Base-by-base conservation (phyloP, 2,113 vertebrate genomes). In the Diadophis punctatus region DNA sequence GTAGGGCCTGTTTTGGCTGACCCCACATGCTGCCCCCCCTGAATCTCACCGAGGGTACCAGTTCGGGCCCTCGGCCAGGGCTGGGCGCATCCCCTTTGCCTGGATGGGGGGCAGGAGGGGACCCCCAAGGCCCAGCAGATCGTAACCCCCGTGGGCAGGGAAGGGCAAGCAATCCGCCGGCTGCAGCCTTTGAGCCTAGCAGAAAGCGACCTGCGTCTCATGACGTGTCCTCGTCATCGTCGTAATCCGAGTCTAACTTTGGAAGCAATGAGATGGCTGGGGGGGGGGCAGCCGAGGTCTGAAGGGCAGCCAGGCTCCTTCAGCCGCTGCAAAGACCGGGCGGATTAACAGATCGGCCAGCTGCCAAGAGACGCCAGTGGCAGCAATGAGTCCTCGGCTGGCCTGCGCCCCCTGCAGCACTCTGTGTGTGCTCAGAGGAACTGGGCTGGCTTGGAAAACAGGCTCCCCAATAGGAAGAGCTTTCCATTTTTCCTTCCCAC, bases 181-280 rank as follows among this genome's bases (percentile, higher is more conserved):
- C 52, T 60, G 90, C 93, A 90, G 94, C 87, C 89, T 93, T 96
- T 94, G 90, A 48, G 92, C 90, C 1, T 95, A 96, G 95, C 92
- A 91, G 96, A 94, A 95, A 95, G 94, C 95, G 96, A 96, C 96
- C 88, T 95, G 68, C 87, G 91, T 90, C 14, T 5, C 1, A 1
- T 27, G 49, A 34, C 6, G 34, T 1, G 27, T 30, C 27, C 10
- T 30, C 27, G 10, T 63, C 60, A n/a, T 53, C 7, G 55, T 84
- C 5, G 16, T 90, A 96, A 97, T 96, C 96, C 91, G 92, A 63
- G 91, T 91, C 91, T 91, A 74, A 34, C 51, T 49, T 14, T 52
- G 22, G 55, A 87, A 51, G 30, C 34, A 0, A 18, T 22, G 68
- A 20, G 68, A 22, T 1, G 63, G 60, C 10, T 1, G 11, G n/a